These are phyloP conservation scores for Drosophila orosa DNA, from an alignment of 1,140 invertebrate species.

Conservation along the genomic window DNA sequence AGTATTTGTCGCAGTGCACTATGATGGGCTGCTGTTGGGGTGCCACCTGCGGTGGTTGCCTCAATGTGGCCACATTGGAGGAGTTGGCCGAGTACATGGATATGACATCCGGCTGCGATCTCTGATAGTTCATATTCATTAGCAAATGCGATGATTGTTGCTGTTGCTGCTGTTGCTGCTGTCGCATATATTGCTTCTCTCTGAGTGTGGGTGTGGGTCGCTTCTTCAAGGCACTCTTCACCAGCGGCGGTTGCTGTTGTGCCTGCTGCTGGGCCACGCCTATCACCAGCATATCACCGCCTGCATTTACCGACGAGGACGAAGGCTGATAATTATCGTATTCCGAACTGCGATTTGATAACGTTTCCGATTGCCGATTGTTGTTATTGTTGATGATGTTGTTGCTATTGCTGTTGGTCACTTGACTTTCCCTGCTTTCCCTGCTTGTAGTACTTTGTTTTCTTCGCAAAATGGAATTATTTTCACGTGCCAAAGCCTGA, in stretches of 20 bases:
- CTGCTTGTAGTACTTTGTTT: slow-evolving; percentile 68
- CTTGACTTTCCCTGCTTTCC: slow-evolving; percentile 52
- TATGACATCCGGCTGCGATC: slow-evolving; percentile 63
- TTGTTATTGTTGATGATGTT: slow-evolving; percentile 54
- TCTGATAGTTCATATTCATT: slow-evolving; percentile 49
- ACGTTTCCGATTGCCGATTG: slow-evolving; percentile 73
- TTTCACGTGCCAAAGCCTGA: slow-evolving; percentile 53
- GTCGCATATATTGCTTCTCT: slow-evolving; percentile 63
- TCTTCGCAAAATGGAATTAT: slow-evolving; percentile 51
- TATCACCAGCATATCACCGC: slow-evolving; percentile 69
- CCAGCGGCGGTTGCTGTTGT: slow-evolving; percentile 63
- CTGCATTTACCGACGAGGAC: slow-evolving; percentile 9
- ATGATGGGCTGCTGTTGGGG: slow-evolving; percentile 78
- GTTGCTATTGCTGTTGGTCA: slow-evolving; percentile 32
- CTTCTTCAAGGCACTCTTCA: slow-evolving; percentile 74
- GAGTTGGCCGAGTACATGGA: slow-evolving; percentile 80
- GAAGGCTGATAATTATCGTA: slow-evolving; percentile 77
- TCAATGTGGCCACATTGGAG: slow-evolving; percentile 77
- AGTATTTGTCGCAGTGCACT: slow-evolving; percentile 81
- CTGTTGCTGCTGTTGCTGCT: slow-evolving; percentile 27
- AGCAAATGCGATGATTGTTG: slow-evolving; percentile 34
- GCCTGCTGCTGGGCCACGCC: slow-evolving; percentile 71
- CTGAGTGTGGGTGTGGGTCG: slow-evolving; percentile 64
- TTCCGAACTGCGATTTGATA: slow-evolving; percentile 79
- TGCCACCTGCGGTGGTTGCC: slow-evolving; percentile 71